Percentiles rank a stretch among this genome's conserved stretches.
phyloP scores from a whole-genome alignment of 2,797 vertebrate genomes.

The Polyboroides typus region DNA sequence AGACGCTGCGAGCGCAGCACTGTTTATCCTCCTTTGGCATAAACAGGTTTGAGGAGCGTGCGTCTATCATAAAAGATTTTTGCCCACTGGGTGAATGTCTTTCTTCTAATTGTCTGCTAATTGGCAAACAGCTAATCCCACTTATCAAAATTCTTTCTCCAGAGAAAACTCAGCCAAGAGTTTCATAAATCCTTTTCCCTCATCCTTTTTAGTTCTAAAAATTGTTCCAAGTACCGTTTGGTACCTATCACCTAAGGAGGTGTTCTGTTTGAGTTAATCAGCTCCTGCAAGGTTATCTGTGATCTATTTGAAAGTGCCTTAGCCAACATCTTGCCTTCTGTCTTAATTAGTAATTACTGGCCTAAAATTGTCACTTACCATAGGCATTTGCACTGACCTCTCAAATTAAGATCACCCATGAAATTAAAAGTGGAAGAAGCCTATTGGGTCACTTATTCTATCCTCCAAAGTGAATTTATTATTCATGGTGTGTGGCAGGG shows the following conservation, averaged over 20 bases:
- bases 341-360: conserved; percentile 45
- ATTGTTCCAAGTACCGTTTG: conserved; percentile 15
- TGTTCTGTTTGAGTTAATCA: conserved; percentile 33
- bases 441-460: background rate
- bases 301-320: conserved; percentile 1
- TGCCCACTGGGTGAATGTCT: conserved; percentile 4
- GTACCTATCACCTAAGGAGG: conserved; percentile 29
- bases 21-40: background rate
- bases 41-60: conserved; percentile 9
- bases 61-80: conserved; percentile 6
- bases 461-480: conserved; percentile 22
- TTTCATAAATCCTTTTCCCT: conserved; percentile 3
- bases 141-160: conserved; percentile 20
- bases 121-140: conserved; percentile 47
- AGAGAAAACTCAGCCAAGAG: background rate
- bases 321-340: conserved; percentile 17
- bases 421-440: conserved; percentile 33
- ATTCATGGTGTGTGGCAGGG: background rate
- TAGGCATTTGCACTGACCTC: conserved; percentile 28
- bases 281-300: conserved; percentile 48
- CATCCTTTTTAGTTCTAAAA: conserved; percentile 33
- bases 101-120: conserved; percentile 46
- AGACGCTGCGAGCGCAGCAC: background rate
- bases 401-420: conserved; percentile 4
- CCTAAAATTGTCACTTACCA: conserved; percentile 30